Evolutionary conservation across 2,888 invertebrate species (phyloP), one percentile per base, ranked within the genome.

Genomic region (Oscheius myriophilus): DNA sequence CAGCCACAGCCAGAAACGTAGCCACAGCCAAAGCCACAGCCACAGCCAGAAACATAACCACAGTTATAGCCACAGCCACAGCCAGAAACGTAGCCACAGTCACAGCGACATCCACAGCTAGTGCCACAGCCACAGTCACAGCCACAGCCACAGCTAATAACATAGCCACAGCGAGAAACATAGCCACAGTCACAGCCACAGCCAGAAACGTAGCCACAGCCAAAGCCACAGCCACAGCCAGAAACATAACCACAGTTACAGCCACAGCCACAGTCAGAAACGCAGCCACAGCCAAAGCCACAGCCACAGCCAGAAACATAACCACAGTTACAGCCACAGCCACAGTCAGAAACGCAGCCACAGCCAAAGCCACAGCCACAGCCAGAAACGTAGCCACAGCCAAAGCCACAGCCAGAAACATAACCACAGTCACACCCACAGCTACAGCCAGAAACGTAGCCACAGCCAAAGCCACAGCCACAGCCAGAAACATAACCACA

Each of bases 1-100:
- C 46, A 46, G 3, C 18, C 6, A 33, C 9, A 9, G 33, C 33
- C 9, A n/a, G n/a, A n/a, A n/a, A n/a, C n/a, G n/a, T n/a, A n/a
- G n/a, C n/a, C n/a, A n/a, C n/a, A n/a, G n/a, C 52, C 63, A 18
- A 63, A 42, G 63, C 41, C 18, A 53, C 49, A 4, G 46, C 3
- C 3, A 46, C 2, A 3, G 12, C 4, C n/a, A 46, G 46, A 46
- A 12, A 7, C 18, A 46, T 7, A n/a, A n/a, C n/a, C n/a, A n/a
- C n/a, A n/a, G n/a, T n/a, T n/a, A n/a, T n/a, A n/a, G n/a, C n/a
- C n/a, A 46, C 3, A 11, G 18, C n/a, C 4, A 46, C 4, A 46
- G n/a, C 46, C 3, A 3, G 6, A 46, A 4, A 2, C 6, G 9
- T 33, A 9, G 33, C 33, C 9, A n/a, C n/a, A 53, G 61, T 14